These are phyloP conservation scores for Microtus richardsoni DNA, from an alignment of 2,113 vertebrate species.

Conservation along the genomic window DNA sequence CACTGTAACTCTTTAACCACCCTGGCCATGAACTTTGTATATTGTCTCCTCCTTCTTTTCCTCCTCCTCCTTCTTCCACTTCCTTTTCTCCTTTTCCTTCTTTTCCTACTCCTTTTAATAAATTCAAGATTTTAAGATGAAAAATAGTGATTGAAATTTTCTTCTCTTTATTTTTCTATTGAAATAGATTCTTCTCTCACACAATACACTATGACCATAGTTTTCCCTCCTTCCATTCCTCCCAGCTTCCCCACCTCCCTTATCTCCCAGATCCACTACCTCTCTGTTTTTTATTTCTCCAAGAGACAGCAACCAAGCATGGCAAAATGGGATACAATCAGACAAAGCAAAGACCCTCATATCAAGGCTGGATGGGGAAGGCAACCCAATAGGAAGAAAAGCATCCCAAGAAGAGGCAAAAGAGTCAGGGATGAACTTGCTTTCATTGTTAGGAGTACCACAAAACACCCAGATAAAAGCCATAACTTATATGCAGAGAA, in stretches of 20 bases:
- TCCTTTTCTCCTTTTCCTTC: too few relatives aligned
- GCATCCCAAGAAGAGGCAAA: too few relatives aligned
- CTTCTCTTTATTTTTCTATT: neutral
- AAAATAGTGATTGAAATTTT: neutral
- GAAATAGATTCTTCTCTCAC: neutral
- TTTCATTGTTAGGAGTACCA: neutral
- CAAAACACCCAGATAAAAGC: neutral
- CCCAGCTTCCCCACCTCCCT: neutral
- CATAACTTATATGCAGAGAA: neutral
- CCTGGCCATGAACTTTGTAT: neutral
- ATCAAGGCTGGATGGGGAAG: neutral
- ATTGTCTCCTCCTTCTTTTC: neutral
- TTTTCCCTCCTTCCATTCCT: neutral
- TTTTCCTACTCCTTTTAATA: neutral
- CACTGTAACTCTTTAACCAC: fast-evolving
- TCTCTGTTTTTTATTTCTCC: neutral
- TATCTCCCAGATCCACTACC: neutral
- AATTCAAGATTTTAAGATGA: neutral
- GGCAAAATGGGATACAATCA: neutral
- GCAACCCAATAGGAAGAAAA: neutral
- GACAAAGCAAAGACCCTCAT: neutral
- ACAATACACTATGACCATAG: neutral
- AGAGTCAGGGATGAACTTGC: neutral
- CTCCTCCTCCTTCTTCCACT: too few relatives aligned
- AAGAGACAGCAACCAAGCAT: neutral